A percentile compares a stretch with the other conserved stretches of the same genome.
Evolutionary conservation across 2,888 invertebrate genomes (phyloP).

Genomic region (Xanthorhoe spadicearia): DNA sequence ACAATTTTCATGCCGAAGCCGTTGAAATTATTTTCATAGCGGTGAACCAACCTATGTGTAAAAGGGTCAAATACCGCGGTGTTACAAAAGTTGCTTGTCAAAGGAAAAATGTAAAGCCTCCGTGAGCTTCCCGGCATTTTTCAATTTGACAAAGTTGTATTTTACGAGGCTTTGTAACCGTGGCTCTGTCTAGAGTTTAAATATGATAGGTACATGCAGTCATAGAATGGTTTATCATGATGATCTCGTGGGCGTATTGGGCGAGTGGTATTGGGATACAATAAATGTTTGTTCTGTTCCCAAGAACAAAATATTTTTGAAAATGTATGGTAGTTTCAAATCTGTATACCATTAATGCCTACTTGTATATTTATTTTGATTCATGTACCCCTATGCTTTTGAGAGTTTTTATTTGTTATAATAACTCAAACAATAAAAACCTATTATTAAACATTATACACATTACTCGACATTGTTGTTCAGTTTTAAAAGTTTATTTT

Average conservation of each 20-base stretch:
- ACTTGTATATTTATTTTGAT: no score
- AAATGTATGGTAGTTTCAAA: no score
- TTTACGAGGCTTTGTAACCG: slow-evolving; percentile 18
- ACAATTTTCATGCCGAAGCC: slow-evolving; percentile 22
- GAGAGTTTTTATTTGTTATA: no score
- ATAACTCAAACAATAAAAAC: no score
- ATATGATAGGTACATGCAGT: not conserved
- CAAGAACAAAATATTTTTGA: not conserved
- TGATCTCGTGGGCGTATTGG: not conserved
- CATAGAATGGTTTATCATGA: not conserved
- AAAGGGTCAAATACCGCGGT: slow-evolving; percentile 38
- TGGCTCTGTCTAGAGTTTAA: slow-evolving; percentile 6
- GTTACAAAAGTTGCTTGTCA: slow-evolving; percentile 47
- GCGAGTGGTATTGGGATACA: not conserved
- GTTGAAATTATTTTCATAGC: slow-evolving; percentile 23
- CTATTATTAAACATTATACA: no score
- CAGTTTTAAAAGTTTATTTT: no score
- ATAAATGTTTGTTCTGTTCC: not conserved
- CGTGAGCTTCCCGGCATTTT: slow-evolving; percentile 30
- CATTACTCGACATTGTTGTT: no score
- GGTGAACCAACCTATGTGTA: slow-evolving; percentile 22
- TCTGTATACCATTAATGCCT: no score
- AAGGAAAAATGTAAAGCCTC: slow-evolving; percentile 52
- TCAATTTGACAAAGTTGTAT: slow-evolving; percentile 30
- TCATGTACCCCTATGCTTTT: no score